Evolutionary conservation across 2,888 invertebrate genomes (phyloP), one percentile per base, ranked within the genome.

Genomic region (Eupithecia tripunctaria): DNA sequence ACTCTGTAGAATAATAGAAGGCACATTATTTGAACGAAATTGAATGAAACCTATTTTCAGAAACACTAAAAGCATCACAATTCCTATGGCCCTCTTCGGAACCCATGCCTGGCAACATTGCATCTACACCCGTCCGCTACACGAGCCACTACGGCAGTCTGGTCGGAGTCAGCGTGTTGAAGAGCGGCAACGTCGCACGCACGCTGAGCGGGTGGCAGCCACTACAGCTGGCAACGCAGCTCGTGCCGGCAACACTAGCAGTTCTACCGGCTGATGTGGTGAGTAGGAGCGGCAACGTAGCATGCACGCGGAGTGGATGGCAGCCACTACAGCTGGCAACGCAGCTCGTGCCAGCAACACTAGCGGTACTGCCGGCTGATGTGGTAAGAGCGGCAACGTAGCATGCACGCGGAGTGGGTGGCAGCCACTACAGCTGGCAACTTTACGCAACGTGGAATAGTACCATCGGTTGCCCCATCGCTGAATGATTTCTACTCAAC

Each of bases 301-400:
- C 95, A 25, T 94, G 95, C 1, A 85, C 92, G 4, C 95, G 96
- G 78, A 97, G 97, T 84, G 97, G 97, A n/a, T 98, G 98, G 92
- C 98, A 98, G 89, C 97, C 96, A 0, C 89, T 98, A 72, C 96
- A 98, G 73, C 94, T 98, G 72, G 96, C 98, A 14, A 98, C 98
- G n/a, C 98, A 98, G 91, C 89, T 98, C n/a, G 97, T 98, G 78
- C 98, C 98, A 0, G 97, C 98, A 0, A 97, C 97, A 0, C 94
- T 98, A 38, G 97, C 98, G 0, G 93, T 97, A 32, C 90, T 98
- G 71, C 97, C 97, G 0, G 95, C 96, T 62, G 96, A 96, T 72
- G 78, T 90, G 85, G 94, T 94, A 43, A 95, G 80, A 95, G 95
- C 21, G 96, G 96, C 72, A 91, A 91, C 74, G 94, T 95, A 77